These are phyloP conservation scores for Charina bottae DNA, from an alignment of 2,113 vertebrate species.

Conservation along the genomic window DNA sequence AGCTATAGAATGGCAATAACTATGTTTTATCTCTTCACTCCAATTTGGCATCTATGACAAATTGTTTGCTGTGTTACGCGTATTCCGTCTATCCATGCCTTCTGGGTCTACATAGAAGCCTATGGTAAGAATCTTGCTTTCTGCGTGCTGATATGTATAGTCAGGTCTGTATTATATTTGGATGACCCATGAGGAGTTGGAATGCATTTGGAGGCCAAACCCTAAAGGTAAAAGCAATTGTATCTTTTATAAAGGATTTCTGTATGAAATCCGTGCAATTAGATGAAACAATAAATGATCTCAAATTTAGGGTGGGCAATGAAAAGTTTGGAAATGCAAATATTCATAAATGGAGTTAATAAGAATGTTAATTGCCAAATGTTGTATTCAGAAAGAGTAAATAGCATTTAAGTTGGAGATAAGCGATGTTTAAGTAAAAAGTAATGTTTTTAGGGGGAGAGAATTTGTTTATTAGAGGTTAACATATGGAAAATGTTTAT, in stretches of 20 bases:
- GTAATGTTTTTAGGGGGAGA: not conserved
- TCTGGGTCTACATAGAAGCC: conserved; percentile 59
- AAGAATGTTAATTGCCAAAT: not conserved
- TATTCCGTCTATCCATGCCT: conserved; percentile 59
- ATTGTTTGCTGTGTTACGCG: conserved; percentile 63
- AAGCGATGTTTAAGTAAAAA: not conserved
- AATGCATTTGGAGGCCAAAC: conserved; percentile 40
- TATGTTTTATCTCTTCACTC: conserved; percentile 66
- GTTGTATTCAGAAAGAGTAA: not conserved
- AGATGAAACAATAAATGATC: not conserved
- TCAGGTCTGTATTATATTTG: conserved; percentile 37
- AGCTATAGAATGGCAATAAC: conserved; percentile 54
- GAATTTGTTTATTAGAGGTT: not conserved
- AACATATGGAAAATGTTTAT: not conserved
- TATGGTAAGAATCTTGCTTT: conserved; percentile 64
- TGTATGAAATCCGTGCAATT: conserved; percentile 2
- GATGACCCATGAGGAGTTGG: conserved; percentile 44
- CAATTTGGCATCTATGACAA: conserved; percentile 68
- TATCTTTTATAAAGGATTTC: conserved; percentile 4
- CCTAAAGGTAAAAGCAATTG: conserved; percentile 41
- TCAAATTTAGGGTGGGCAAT: not conserved
- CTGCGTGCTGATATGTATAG: conserved; percentile 18
- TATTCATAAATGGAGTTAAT: not conserved
- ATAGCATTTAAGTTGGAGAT: not conserved
- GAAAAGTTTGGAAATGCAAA: not conserved